These are phyloP conservation scores for Drosophila rhopaloa DNA, from an alignment of 1,140 invertebrate genomes.

Conservation along the genomic window DNA sequence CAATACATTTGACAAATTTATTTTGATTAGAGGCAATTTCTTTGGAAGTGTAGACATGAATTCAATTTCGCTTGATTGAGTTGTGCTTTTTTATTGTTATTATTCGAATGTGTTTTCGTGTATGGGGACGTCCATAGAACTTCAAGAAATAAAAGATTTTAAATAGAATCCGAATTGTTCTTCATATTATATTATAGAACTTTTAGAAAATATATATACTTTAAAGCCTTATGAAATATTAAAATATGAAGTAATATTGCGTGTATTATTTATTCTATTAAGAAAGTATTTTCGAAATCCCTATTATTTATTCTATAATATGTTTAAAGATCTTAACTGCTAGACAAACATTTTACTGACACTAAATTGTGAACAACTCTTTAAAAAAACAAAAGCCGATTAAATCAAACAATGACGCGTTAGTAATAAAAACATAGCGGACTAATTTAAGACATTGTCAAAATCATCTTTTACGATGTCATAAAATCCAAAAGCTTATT, in stretches of 20 bases:
- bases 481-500: not conserved
- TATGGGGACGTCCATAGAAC: not conserved
- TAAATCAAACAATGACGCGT: not conserved
- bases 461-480: slow-evolving; percentile 11
- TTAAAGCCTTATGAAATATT: too few relatives aligned
- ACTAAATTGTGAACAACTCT: not conserved
- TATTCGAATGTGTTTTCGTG: slow-evolving; percentile 20
- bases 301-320: too few relatives aligned
- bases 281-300: too few relatives aligned
- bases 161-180: too few relatives aligned
- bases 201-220: too few relatives aligned
- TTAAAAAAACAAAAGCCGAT: not conserved
- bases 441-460: slow-evolving; percentile 12
- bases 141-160: too few relatives aligned
- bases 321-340: not conserved
- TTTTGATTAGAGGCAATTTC: slow-evolving; percentile 78
- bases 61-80: slow-evolving; percentile 75
- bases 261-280: too few relatives aligned
- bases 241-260: not conserved
- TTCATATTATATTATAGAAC: too few relatives aligned
- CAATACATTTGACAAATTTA: slow-evolving; percentile 80
- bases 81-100: slow-evolving; percentile 50
- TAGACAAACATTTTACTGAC: not conserved
- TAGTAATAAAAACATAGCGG: slow-evolving; percentile 27
- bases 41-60: slow-evolving; percentile 66